Conservation (phyloP, 1,140 invertebrate species). For the Trypoxylus dichotomus region DNA sequence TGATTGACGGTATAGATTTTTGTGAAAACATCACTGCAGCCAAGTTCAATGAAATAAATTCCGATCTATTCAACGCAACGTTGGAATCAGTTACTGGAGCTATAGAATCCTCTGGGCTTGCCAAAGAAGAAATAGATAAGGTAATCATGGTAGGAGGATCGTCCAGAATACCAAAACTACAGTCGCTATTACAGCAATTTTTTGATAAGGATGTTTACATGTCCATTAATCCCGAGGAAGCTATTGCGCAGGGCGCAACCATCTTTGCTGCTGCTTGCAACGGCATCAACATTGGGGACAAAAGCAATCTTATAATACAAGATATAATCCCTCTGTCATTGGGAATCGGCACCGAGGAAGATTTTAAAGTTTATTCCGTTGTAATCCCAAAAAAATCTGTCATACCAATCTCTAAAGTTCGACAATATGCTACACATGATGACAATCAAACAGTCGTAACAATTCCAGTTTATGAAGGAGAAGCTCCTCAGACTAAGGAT, state of each 20-base stretch:
- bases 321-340: conserved; percentile 2
- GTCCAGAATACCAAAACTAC: conserved; percentile 98
- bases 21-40: conserved; percentile 71
- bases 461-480: not conserved
- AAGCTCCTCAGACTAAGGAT: not conserved
- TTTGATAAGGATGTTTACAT: conserved; percentile 75
- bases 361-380: not conserved
- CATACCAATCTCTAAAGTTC: not conserved
- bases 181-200: conserved; percentile 90
- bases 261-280: conserved; percentile 54
- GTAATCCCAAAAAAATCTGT: not conserved
- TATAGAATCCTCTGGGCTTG: conserved; percentile 92
- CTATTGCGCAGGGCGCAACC: conserved; percentile 63
- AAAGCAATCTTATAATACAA: not conserved
- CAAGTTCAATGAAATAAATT: conserved; percentile 93
- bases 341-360: not conserved
- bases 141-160: conserved; percentile 98
- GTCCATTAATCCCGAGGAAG: conserved; percentile 58
- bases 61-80: conserved; percentile 92
- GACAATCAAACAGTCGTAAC: not conserved
- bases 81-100: conserved; percentile 95
- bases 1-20: conserved; percentile 82
- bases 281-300: not conserved
- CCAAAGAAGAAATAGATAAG: conserved; percentile 92
- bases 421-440: not conserved